Percentiles rank a stretch among this genome's conserved stretches.
Conservation (phyloP, 2,797 vertebrate species). For the Hypotaenidia philippensis region DNA sequence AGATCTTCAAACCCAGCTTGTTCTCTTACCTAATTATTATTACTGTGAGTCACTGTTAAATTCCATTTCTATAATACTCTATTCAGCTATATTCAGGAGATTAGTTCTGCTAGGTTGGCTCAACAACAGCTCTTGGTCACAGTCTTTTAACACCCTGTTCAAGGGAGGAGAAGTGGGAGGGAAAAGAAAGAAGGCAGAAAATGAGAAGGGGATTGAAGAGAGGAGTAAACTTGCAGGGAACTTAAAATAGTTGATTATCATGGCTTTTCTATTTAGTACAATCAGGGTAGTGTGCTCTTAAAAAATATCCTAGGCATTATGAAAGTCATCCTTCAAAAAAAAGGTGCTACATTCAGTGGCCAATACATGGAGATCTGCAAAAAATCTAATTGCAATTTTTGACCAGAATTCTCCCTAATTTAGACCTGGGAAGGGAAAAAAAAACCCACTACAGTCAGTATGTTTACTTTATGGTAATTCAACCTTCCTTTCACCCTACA, state of each 20-base stretch:
- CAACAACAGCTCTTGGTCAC: slow-evolving; percentile 59
- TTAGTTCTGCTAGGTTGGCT: slow-evolving; percentile 65
- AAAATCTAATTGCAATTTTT: neutral
- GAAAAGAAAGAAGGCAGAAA: slow-evolving; percentile 41
- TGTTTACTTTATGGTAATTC: neutral
- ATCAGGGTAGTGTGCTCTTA: neutral
- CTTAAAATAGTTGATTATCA: neutral
- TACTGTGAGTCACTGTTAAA: slow-evolving; percentile 21
- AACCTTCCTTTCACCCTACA: neutral
- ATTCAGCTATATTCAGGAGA: slow-evolving; percentile 36
- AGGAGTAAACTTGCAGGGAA: neutral
- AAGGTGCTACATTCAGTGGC: neutral
- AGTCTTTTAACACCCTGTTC: slow-evolving; percentile 54
- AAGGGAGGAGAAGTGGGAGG: slow-evolving; percentile 33
- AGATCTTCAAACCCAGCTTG: slow-evolving; percentile 11
- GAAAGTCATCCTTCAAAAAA: neutral
- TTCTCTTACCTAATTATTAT: slow-evolving; percentile 55
- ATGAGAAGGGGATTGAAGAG: slow-evolving; percentile 23
- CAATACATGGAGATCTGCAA: neutral
- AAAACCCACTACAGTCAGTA: too few relatives aligned
- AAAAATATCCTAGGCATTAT: neutral
- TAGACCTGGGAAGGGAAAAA: neutral
- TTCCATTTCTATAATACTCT: slow-evolving; percentile 41
- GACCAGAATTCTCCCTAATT: neutral
- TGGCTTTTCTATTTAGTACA: neutral